Evolutionary conservation across 2,888 invertebrate species (phyloP).

Genomic region (Maniola hyperantus): DNA sequence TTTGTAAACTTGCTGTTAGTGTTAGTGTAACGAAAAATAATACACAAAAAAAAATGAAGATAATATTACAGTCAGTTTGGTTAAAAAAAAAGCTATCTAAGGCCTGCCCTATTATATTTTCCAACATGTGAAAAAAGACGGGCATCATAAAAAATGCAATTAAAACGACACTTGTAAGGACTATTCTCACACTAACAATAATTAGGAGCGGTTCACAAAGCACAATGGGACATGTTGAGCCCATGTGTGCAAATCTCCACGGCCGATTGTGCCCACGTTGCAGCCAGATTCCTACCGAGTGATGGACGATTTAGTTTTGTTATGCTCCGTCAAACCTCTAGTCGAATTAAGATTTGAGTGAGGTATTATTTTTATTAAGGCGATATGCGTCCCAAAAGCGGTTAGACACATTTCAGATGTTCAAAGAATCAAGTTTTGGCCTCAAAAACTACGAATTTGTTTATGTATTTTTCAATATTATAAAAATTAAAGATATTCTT

Average conservation of each 20-base stretch:
- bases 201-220: constrained; percentile 61
- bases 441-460: no score
- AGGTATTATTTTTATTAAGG: no score
- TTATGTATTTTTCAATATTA: no score
- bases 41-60: no score
- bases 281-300: constrained; percentile 52
- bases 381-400: no score
- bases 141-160: constrained; percentile 26
- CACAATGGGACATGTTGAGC: constrained; percentile 72
- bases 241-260: constrained; percentile 76
- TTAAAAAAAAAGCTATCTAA: no score
- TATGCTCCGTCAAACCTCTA: not conserved
- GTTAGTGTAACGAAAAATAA: no score
- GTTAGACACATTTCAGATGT: no score
- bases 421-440: no score
- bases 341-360: not conserved
- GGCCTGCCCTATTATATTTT: not conserved
- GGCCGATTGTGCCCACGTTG: constrained; percentile 63
- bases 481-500: no score
- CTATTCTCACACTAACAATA: constrained; percentile 61
- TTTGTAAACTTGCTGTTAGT: no score
- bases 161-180: constrained; percentile 43
- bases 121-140: not conserved
- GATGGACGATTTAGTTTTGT: constrained; percentile 31
- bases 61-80: no score